Conservation (phyloP, 2,113 vertebrate species). For the Paradoxurus hermaphroditus region DNA sequence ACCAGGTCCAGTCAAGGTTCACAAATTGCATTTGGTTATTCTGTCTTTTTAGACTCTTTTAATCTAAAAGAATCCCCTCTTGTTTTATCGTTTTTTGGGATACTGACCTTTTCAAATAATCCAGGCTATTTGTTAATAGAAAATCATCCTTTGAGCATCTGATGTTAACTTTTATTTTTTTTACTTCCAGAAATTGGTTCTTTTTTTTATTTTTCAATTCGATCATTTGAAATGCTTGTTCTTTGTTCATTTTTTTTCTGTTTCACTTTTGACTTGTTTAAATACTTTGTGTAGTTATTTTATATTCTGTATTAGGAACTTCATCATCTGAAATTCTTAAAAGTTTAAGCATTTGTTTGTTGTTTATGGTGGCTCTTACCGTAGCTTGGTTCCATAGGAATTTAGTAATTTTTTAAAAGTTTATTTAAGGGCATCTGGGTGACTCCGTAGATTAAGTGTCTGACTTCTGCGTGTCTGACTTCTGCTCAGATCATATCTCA, state of each 20-base stretch:
- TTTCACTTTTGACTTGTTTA: conserved; percentile 29
- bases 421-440: too few species aligned
- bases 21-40: neutral
- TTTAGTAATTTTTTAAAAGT: neutral
- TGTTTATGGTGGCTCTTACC: neutral
- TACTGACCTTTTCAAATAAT: neutral
- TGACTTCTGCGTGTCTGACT: too few species aligned
- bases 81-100: neutral
- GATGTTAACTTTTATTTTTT: neutral
- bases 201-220: neutral
- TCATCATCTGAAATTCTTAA: neutral
- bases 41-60: neutral
- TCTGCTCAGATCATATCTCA: too few species aligned
- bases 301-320: neutral
- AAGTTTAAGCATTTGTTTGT: neutral
- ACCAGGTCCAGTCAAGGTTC: neutral
- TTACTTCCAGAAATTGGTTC: neutral
- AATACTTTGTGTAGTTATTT: neutral
- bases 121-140: neutral
- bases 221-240: neutral
- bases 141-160: conserved; percentile 6
- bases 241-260: conserved; percentile 7
- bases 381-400: neutral
- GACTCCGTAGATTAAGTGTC: too few species aligned
- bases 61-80: neutral